A percentile compares a stretch with the other conserved stretches of the same genome.
Evolutionary conservation across 1,140 invertebrate genomes (phyloP).

Genomic region (Drosophila serrata): DNA sequence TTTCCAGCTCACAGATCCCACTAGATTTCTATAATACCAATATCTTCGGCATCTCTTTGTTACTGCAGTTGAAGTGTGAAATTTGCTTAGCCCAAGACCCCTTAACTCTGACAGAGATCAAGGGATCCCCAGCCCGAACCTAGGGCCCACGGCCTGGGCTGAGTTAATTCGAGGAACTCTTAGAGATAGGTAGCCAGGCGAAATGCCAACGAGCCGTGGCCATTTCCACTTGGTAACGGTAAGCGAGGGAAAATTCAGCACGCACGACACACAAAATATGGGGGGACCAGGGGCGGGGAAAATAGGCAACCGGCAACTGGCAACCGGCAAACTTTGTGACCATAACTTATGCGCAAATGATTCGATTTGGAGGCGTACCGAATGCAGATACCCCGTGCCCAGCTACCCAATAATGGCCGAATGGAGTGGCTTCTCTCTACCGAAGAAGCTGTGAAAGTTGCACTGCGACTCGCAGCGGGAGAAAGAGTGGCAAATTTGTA

Average conservation of each 20-base stretch:
- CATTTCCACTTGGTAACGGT: constrained; percentile 61
- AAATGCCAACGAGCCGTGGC: constrained; percentile 61
- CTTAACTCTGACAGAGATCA: constrained; percentile 13
- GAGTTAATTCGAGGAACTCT: constrained; percentile 22
- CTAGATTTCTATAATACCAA: constrained; percentile 8
- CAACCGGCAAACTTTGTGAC: constrained; percentile 57
- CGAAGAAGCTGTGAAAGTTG: constrained; percentile 67
- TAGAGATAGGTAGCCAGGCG: constrained; percentile 53
- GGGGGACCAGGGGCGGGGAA: constrained; percentile 19
- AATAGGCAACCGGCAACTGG: constrained; percentile 55
- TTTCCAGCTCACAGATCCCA: constrained; percentile 10
- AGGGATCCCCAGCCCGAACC: constrained; percentile 6
- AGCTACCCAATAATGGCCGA: constrained; percentile 57
- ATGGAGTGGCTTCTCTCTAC: constrained; percentile 25
- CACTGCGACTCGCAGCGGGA: constrained; percentile 48
- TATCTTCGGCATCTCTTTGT: constrained; percentile 17
- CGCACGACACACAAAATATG: constrained; percentile 53
- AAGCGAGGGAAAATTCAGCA: constrained; percentile 62
- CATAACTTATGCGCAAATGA: constrained; percentile 68
- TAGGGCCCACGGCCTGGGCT: constrained; percentile 14
- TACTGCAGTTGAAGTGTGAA: constrained; percentile 47
- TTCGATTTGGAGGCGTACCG: constrained; percentile 61
- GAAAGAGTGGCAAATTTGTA: constrained; percentile 66
- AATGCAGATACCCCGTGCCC: constrained; percentile 57
- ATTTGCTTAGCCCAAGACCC: constrained; percentile 40